Evolutionary conservation across 2,797 vertebrate genomes (phyloP), one percentile per base, ranked within the genome.

Genomic region (Rhinophrynus dorsalis): DNA sequence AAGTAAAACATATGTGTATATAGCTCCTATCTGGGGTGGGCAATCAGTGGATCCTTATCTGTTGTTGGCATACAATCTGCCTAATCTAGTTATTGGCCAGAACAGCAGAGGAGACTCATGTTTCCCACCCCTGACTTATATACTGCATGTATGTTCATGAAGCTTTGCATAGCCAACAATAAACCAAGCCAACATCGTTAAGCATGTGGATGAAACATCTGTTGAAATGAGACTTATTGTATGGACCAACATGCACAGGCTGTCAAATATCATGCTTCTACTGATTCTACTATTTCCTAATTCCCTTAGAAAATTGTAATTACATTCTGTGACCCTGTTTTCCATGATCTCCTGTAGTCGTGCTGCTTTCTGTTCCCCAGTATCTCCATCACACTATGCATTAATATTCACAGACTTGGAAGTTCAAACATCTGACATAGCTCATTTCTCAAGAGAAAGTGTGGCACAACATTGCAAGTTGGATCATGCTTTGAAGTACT

Each of bases 401-500:
- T 69, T 69, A 62, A 62, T 69, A 55, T 69, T 61, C 45, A 37
- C 21, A n/a, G 42, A 48, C 38, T 48, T 13, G 58, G 33, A 51
- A 52, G 33, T 54, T 52, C 26, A 52, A 52, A 44, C 35, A 54
- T 60, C 69, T 60, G 54, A 33, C 35, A 35, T 12, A 20, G 30
- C 48, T 33, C 45, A 9, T 30, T 23, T 35, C 33, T 58, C 44
- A 6, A 35, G 61, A 73, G 55, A 59, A 54, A 32, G 27, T 3
- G 50, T 17, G 42, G n/a, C 10, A 54, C 70, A 60, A 52, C 23
- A 60, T 45, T 44, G 21, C 37, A 27, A 48, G 21, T 51, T 27
- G 33, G 70, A 73, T 66, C 55, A 35, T 7, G 18, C 47, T 73
- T 73, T 52, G 55, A 73, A 51, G 20, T 64, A 42, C 60, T 23